Conservation (phyloP, 2,113 vertebrate species). For the Ranitomeya variabilis region DNA sequence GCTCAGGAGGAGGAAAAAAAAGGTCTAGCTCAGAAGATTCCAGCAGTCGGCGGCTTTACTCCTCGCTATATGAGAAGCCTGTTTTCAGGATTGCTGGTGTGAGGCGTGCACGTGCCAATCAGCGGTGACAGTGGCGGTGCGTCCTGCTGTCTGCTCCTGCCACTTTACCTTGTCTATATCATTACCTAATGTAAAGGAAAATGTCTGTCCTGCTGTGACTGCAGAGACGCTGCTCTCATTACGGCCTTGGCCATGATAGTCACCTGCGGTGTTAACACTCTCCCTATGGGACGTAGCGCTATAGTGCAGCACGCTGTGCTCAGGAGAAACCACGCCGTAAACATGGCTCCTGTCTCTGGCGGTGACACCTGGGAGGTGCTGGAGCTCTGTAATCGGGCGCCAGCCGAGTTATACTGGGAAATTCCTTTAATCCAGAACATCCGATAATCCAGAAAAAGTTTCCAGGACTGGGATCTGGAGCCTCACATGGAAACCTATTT, state of each 20-base stretch:
- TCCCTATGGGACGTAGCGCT: background rate
- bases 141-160: conserved; percentile 26
- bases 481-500: too few species aligned
- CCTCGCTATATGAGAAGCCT: background rate
- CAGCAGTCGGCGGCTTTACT: background rate
- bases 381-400: too few species aligned
- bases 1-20: too few species aligned
- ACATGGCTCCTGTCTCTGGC: background rate
- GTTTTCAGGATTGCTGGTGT: background rate
- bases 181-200: conserved; percentile 40
- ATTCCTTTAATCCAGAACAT: background rate
- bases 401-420: too few species aligned
- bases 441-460: background rate
- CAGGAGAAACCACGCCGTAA: background rate
- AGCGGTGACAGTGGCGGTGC: background rate
- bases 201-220: conserved; percentile 44
- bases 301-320: background rate
- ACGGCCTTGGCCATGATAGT: background rate
- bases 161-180: conserved; percentile 38
- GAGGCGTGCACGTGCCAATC: background rate
- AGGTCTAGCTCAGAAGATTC: too few species aligned
- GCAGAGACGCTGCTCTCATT: background rate
- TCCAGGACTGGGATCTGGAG: background rate
- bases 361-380: background rate
- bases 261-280: background rate